Evolutionary conservation across 2,797 vertebrate species (phyloP), one percentile per base, ranked within the genome.

Genomic region (Esox masquinongy): DNA sequence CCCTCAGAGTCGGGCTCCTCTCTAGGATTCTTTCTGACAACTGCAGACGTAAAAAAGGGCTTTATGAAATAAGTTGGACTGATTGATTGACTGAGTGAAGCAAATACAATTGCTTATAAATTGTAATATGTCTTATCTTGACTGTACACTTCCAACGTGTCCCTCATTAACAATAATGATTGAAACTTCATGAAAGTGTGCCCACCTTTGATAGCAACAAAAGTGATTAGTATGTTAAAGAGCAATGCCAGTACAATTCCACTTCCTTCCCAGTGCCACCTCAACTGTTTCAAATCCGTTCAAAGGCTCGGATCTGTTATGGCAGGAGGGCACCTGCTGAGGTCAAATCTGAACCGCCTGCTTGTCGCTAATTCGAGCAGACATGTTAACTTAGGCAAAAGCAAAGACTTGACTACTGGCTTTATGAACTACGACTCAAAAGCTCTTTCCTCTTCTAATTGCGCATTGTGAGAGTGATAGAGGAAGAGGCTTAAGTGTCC

Each of bases 211-310:
- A 83, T 84, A 74, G 43, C 76, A 88, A 90, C 88, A 86, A 75
- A 66, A 83, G 74, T 88, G 90, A 92, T 92, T 90, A 92, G 85
- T 26, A 3, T 17, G 86, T 81, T 87, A 86, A 87, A 85, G 79
- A 87, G 86, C 87, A 73, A 68, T 61, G 82, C 80, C 81, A 26
- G 88, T 79, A 12, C 84, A 73, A 68, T 72, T 84, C 75, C 80
- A 84, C 88, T 89, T 91, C 90, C 89, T 88, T 81, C 85, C 77
- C 83, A 0, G 73, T 85, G 85, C 85, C 89, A 81, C 88, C 85
- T 86, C 81, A 86, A 87, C 90, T 86, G 80, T 88, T 89, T 86
- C 84, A 90, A 91, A 91, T 91, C 86, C 87, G 73, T 88, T 92
- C 86, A 90, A 90, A 89, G 87, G 82, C 84, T 26, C 9, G 71